Base-by-base conservation (phyloP, 2,888 invertebrate species). In the Cryptophagus acutangulus region DNA sequence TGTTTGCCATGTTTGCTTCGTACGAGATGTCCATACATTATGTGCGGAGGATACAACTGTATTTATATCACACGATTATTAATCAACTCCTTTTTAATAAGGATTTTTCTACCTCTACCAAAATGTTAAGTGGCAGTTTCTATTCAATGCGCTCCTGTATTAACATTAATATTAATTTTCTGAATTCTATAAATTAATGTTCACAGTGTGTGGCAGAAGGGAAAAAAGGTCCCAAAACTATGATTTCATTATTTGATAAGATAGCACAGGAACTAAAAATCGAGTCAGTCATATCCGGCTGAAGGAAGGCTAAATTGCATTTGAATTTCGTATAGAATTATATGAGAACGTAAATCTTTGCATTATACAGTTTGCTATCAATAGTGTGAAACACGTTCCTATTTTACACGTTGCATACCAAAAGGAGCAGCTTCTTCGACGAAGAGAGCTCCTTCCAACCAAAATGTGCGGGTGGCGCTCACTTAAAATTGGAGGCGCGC, bases 271-370 rank as follows among this genome's bases (percentile, higher is more conserved):
- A 53, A 52, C 50, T 43, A 39, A 48, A 49, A 46, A 41, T n/a
- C n/a, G n/a, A n/a, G n/a, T 41, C 45, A 44, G 38, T 35, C 45
- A 43, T 54, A 48, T 54, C 53, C 53, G 53, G 49, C 41, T n/a
- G n/a, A 41, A 41, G 48, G 53, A 51, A 51, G 53, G 51, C 42
- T 54, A 50, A 53, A 53, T 53, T 46, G 41, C 45, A 46, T 51
- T 46, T 51, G 38, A 49, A 51, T 49, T n/a, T 20, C 24, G 24
- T 20, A 20, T 20, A 20, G 24, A 20, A 20, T 20, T 20, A 20
- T 20, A n/a, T 20, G 24, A 20, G 24, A 20, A n/a, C n/a, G n/a
- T 20, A 20, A 8, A n/a, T 6, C 6, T 20, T 20, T 20, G 24
- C 24, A 20, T 20, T 8, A 20, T 20, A 20, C n/a, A 8, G 6